Evolutionary conservation across 2,113 vertebrate genomes (phyloP).

Genomic region (Nycticebus coucang): DNA sequence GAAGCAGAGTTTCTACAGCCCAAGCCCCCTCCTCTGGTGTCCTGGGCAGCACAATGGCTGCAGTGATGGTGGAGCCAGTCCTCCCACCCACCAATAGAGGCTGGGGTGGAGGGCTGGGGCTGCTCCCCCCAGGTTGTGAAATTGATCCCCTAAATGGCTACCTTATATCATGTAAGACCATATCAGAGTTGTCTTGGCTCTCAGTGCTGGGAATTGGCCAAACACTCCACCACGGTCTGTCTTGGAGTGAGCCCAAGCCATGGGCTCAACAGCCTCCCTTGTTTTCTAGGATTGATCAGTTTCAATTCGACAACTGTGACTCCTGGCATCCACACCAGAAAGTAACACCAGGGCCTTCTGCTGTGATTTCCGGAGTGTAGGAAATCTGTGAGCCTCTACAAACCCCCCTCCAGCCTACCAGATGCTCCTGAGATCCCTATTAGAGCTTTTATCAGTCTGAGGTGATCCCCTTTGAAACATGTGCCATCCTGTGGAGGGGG

Average conservation of each 20-base stretch:
- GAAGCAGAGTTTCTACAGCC: not conserved
- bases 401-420: not conserved
- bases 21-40: too few species aligned
- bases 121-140: not conserved
- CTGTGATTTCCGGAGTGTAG: not conserved
- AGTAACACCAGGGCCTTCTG: not conserved
- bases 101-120: not conserved
- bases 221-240: not conserved
- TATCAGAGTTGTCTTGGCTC: not conserved
- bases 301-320: constrained; percentile 26
- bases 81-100: not conserved
- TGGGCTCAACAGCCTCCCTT: constrained; percentile 51
- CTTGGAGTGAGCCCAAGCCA: constrained; percentile 49
- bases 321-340: not conserved
- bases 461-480: not conserved
- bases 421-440: not conserved
- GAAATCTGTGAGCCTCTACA: not conserved
- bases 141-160: not conserved
- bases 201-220: not conserved
- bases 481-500: not conserved
- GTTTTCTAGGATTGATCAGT: constrained; percentile 62
- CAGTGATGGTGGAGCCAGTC: not conserved
- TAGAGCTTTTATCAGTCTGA: not conserved
- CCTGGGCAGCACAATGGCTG: not conserved
- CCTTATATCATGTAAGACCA: constrained; percentile 8